Evolutionary conservation across 2,888 invertebrate species (phyloP).

Genomic region (Pachymerium ferrugineum): DNA sequence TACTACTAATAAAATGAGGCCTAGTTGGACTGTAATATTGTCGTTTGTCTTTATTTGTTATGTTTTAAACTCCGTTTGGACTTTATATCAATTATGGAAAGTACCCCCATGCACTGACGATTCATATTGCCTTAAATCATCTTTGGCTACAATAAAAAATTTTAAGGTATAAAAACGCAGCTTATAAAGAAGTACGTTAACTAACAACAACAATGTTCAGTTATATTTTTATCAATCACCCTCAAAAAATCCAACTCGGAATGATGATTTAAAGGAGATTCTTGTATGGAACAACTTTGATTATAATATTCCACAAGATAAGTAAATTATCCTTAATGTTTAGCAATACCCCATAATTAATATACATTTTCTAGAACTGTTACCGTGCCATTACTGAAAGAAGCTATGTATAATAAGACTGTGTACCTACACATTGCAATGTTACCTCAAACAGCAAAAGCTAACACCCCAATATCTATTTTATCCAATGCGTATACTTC

Average conservation of each 20-base stretch:
- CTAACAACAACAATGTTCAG: no score
- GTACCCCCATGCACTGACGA: background rate
- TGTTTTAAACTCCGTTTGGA: constrained; percentile 20
- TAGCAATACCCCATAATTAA: no score
- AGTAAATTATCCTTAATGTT: background rate
- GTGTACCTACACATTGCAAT: background rate
- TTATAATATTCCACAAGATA: background rate
- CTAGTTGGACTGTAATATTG: background rate
- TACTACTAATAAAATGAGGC: background rate
- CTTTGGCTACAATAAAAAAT: background rate
- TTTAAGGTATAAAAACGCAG: background rate
- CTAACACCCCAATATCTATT: background rate
- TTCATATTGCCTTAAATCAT: background rate
- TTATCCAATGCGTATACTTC: background rate
- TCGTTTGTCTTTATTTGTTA: background rate
- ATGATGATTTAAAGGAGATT: background rate
- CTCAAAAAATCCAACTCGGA: background rate
- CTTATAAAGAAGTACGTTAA: no score
- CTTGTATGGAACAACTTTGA: background rate
- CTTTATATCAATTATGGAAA: background rate
- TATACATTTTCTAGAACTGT: background rate
- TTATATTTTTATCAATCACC: background rate
- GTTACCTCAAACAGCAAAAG: background rate
- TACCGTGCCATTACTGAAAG: background rate
- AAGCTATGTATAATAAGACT: background rate